Base-by-base conservation (phyloP, 2,888 invertebrate species). In the Phengaris arion region DNA sequence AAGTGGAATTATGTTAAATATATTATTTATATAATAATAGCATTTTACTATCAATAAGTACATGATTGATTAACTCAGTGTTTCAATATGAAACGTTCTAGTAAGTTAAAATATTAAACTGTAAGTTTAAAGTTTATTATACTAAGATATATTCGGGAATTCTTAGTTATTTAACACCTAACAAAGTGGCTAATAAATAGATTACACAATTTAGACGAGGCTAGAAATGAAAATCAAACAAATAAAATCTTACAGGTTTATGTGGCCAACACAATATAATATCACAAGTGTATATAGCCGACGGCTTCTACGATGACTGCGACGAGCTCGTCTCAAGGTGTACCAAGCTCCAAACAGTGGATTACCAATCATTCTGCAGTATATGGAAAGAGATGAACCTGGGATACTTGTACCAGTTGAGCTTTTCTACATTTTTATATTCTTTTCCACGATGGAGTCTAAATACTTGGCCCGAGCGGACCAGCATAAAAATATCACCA, bases 341-440 rank as follows among this genome's bases (percentile, higher is more conserved):
- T 73, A 68, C 83, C 0, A 81, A 83, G 68, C 80, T 82, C 0
- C 83, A 83, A 0, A 82, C 80, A 0, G 79, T 90, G 1, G 89
- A 85, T n/a, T 93, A 85, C 75, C 84, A 86, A 6, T 80, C 81
- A 6, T 93, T 93, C 78, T 84, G 86, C 10, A 78, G 83, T 6
- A 80, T 88, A 68, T 93, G 90, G 88, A 89, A 89, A 73, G 85
- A 87, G 0, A 87, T 91, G 87, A 82, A 88, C n/a, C 85, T 93
- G 76, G 82, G 84, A 8, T 79, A 79, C 68, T 75, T 90, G 10
- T 93, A 85, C 79, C 82, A 85, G 93, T 92, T 82, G 35, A 87
- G 91, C 86, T 46, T 69, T 15, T 68, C 12, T 10, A 51, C 75
- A n/a, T 59, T 77, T 74, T 45, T 35, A 15, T 55, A 59, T 48